A percentile compares a stretch with the other conserved stretches of the same genome.
Evolutionary conservation across 2,113 vertebrate species (phyloP).

Genomic region (Xiphophorus maculatus): DNA sequence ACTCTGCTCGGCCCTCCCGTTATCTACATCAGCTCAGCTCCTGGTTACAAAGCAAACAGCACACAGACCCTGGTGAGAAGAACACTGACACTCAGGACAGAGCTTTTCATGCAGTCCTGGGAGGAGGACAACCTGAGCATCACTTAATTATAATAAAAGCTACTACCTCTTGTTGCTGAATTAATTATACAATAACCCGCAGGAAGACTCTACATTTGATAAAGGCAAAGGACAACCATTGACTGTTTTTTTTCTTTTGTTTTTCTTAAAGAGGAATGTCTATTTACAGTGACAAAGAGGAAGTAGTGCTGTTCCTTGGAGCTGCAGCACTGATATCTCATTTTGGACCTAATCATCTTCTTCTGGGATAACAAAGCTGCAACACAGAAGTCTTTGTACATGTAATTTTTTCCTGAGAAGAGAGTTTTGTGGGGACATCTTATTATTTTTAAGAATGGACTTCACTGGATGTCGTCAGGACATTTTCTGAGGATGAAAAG

Average conservation of each 20-base stretch:
- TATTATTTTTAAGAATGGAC: not conserved
- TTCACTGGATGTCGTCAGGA: too few relatives aligned
- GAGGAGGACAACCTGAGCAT: conserved; percentile 4
- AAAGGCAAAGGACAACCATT: conserved; percentile 46
- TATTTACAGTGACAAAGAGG: conserved; percentile 32
- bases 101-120: conserved; percentile 8
- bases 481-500: too few relatives aligned
- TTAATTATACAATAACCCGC: not conserved
- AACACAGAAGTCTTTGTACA: conserved; percentile 1
- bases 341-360: conserved; percentile 10
- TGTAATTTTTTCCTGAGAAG: not conserved
- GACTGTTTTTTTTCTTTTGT: conserved; percentile 43
- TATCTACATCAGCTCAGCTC: conserved; percentile 26
- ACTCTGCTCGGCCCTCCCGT: conserved; percentile 18
- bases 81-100: conserved; percentile 15
- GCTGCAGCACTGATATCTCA: conserved; percentile 22
- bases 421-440: not conserved
- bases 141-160: not conserved
- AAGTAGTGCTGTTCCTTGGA: conserved; percentile 57
- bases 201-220: conserved; percentile 8
- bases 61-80: conserved; percentile 23
- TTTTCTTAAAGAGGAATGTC: conserved; percentile 52
- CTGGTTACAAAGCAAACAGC: conserved; percentile 65
- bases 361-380: conserved; percentile 36
- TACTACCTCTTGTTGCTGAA: not conserved